These are phyloP conservation scores for Corythornis leucogaster DNA, from an alignment of 2,797 vertebrate genomes.

Conservation along the genomic window DNA sequence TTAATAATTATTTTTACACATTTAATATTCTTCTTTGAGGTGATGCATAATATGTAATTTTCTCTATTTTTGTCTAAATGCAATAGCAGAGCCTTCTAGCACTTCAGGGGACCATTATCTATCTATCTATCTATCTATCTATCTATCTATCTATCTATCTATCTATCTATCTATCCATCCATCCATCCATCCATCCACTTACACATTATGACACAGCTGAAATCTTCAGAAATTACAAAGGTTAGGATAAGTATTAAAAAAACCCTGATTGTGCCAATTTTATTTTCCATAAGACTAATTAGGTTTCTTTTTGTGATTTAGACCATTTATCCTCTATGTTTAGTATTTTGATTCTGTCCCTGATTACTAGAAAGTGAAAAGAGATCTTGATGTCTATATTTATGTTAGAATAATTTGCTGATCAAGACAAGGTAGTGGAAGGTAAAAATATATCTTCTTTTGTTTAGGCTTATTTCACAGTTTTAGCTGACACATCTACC, in stretches of 20 bases:
- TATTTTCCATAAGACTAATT: background rate
- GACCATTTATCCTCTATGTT: background rate
- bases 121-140: background rate
- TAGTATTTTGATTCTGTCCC: background rate
- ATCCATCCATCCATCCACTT: background rate
- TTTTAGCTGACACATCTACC: background rate
- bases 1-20: background rate
- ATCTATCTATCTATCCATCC: background rate
- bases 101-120: background rate
- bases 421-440: background rate
- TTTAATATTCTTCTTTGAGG: background rate
- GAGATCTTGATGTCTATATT: background rate
- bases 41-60: background rate
- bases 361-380: background rate
- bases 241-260: background rate
- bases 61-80: background rate
- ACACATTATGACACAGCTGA: rapidly evolving
- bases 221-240: background rate
- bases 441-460: background rate
- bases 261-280: rapidly evolving
- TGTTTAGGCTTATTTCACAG: background rate
- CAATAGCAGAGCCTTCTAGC: background rate
- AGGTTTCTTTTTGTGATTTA: background rate
- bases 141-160: background rate
- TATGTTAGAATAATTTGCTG: background rate